Conservation (phyloP, 2,888 invertebrate genomes). For the Alloscopus bannaensis region DNA sequence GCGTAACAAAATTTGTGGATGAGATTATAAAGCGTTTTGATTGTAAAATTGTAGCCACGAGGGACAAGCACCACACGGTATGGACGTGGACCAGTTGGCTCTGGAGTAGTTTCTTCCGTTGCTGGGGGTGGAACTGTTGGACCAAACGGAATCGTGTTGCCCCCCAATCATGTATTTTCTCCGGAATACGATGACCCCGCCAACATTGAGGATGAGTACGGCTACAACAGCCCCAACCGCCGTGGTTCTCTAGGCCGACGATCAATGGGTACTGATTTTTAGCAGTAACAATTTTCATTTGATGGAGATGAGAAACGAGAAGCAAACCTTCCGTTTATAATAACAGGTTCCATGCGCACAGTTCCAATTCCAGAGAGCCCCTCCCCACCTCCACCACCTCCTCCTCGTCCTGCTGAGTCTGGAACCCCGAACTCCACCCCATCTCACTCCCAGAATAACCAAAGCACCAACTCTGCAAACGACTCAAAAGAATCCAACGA, state of each 20-base stretch:
- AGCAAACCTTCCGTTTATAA: background rate
- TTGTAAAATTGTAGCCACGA: slow-evolving; percentile 74
- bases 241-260: slow-evolving; percentile 81
- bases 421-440: slow-evolving; percentile 71
- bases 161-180: slow-evolving; percentile 77
- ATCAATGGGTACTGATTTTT: slow-evolving; percentile 72
- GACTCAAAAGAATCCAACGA: slow-evolving; percentile 96
- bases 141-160: slow-evolving; percentile 72
- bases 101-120: slow-evolving; percentile 70
- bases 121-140: slow-evolving; percentile 72
- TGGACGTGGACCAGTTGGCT: slow-evolving; percentile 83
- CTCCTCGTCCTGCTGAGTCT: slow-evolving; percentile 85
- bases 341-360: slow-evolving; percentile 71
- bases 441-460: slow-evolving; percentile 81
- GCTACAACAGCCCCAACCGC: slow-evolving; percentile 87
- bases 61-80: slow-evolving; percentile 78
- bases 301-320: too few relatives aligned
- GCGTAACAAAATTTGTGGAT: slow-evolving; percentile 4
- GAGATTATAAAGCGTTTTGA: background rate
- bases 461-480: slow-evolving; percentile 84
- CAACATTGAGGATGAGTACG: slow-evolving; percentile 93
- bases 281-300: too few relatives aligned
- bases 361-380: slow-evolving; percentile 74
- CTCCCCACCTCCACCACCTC: slow-evolving; percentile 81
- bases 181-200: slow-evolving; percentile 96